phyloP scores from a whole-genome alignment of 2,888 invertebrate genomes.

The Zhuqinia jingwanae region DNA sequence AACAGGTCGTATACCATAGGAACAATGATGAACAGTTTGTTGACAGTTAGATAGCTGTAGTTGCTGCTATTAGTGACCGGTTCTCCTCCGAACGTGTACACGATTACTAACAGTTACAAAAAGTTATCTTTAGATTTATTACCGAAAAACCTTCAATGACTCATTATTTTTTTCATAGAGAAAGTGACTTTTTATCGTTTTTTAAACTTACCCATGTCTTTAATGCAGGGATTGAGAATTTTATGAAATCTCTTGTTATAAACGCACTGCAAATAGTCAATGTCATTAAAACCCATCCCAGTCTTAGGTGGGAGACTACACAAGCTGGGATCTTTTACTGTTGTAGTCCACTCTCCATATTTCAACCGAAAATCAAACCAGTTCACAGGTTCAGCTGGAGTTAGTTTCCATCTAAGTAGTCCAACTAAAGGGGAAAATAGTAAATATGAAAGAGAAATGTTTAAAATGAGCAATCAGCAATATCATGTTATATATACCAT shows the following conservation, averaged over 20 bases:
- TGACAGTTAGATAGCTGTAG: neutral
- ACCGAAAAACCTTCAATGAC: too few species aligned
- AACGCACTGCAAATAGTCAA: constrained; percentile 2
- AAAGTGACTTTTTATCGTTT: too few species aligned
- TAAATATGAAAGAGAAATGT: neutral
- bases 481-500: neutral
- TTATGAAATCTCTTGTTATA: constrained; percentile 10
- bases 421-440: constrained; percentile 47
- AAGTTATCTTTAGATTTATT: too few species aligned
- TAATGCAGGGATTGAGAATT: constrained; percentile 49
- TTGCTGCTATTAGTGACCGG: neutral
- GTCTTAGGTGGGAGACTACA: neutral
- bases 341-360: neutral
- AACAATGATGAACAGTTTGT: neutral
- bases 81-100: neutral
- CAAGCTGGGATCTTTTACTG: neutral
- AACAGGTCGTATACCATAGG: constrained; percentile 32
- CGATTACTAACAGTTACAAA: neutral
- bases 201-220: constrained; percentile 53
- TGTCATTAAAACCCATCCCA: neutral
- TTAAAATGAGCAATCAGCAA: neutral
- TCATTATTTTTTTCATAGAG: too few species aligned
- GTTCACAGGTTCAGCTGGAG: neutral
- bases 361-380: neutral
- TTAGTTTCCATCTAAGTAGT: constrained; percentile 53